Percentiles rank a stretch among this genome's conserved stretches.
These are phyloP conservation scores for Liparis tanakae DNA, from an alignment of 2,797 vertebrate species.

Conservation along the genomic window DNA sequence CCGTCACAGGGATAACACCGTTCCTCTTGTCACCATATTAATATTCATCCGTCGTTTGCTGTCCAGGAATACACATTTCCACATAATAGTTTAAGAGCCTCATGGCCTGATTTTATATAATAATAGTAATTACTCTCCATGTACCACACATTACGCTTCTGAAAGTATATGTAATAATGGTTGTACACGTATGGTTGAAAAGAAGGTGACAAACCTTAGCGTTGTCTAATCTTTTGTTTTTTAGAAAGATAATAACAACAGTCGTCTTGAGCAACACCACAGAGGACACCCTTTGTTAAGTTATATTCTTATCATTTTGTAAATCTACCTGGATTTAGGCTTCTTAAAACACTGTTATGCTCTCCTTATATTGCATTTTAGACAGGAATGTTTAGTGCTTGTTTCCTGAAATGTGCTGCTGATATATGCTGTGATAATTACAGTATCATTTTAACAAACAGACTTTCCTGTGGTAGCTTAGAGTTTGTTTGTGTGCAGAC, in stretches of 20 bases:
- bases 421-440: slow-evolving; percentile 4
- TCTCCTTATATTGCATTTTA: slow-evolving; percentile 1
- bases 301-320: background rate
- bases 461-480: slow-evolving; percentile 7
- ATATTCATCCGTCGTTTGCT: background rate
- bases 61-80: background rate
- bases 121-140: background rate
- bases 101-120: too few species aligned
- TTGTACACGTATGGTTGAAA: background rate
- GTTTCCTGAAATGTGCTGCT: background rate
- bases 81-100: background rate
- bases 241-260: background rate
- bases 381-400: slow-evolving; percentile 6
- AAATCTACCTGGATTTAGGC: background rate
- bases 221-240: background rate
- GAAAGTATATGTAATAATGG: background rate
- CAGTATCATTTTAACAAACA: background rate
- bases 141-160: background rate
- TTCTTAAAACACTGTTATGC: background rate
- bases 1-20: background rate
- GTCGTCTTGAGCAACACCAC: background rate
- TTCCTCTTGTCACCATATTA: background rate
- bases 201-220: background rate
- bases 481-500: slow-evolving; percentile 4
- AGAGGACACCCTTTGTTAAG: background rate